Conservation (phyloP, 2,797 vertebrate genomes). For the Diceros bicornis region DNA sequence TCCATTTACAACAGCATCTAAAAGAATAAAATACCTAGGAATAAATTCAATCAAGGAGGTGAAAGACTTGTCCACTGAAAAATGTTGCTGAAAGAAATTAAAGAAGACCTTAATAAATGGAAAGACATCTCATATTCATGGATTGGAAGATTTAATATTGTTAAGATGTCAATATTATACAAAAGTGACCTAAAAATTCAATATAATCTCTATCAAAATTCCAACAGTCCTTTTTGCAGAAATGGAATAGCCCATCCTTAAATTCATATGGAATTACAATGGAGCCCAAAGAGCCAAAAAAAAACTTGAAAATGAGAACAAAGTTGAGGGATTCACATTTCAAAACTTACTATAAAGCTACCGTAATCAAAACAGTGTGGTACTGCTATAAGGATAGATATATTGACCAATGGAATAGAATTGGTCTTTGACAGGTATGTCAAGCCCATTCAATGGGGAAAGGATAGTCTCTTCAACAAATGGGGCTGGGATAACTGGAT, state of each 20-base stretch:
- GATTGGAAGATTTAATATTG: not conserved
- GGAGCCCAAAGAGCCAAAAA: not conserved
- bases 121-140: not conserved
- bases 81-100: not conserved
- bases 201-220: not conserved
- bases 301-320: conserved; percentile 6
- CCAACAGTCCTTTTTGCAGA: not conserved
- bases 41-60: not conserved
- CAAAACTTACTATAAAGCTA: conserved; percentile 26
- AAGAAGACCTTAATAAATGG: not conserved
- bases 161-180: not conserved
- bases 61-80: not conserved
- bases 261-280: conserved; percentile 8
- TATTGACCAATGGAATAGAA: not conserved
- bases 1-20: not conserved
- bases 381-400: not conserved
- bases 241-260: conserved; percentile 17
- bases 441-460: not conserved
- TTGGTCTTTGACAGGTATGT: not conserved
- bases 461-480: not conserved
- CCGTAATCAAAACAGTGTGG: not conserved
- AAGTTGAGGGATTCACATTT: not conserved
- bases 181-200: conserved; percentile 25
- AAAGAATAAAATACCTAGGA: conserved; percentile 21
- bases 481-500: not conserved